Conservation (phyloP, 2,113 vertebrate genomes). For the Podarcis cretensis region DNA sequence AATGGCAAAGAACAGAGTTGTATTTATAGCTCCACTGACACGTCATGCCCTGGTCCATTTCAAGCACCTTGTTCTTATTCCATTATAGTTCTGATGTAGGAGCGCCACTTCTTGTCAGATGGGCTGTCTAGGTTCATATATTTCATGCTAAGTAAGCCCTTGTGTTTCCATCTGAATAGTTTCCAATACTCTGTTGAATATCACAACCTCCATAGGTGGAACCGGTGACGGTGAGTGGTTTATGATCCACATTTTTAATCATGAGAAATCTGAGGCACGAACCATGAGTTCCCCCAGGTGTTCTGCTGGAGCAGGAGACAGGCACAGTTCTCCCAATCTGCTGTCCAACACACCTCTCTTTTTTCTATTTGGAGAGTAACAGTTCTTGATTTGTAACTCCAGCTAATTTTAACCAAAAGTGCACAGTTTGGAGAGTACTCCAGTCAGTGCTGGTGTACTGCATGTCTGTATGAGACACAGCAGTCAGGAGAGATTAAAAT, state of each 20-base stretch:
- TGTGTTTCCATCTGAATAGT: not conserved
- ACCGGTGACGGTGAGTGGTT: not conserved
- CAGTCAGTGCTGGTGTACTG: not conserved
- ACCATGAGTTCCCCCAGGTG: fast-evolving
- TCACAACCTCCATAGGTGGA: not conserved
- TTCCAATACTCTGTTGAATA: not conserved
- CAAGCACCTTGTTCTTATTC: too few relatives aligned
- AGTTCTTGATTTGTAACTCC: not conserved
- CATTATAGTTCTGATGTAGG: not conserved
- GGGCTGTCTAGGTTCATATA: not conserved
- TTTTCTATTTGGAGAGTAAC: not conserved
- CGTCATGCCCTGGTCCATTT: too few relatives aligned
- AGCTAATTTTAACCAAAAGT: fast-evolving
- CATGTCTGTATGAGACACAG: constrained; percentile 23
- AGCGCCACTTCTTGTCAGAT: not conserved
- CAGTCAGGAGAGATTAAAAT: constrained; percentile 55
- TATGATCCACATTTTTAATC: constrained; percentile 21
- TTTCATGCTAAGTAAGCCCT: not conserved
- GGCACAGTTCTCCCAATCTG: fast-evolving
- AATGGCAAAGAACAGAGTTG: not conserved
- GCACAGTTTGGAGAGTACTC: fast-evolving
- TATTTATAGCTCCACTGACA: not conserved
- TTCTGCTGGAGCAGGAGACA: not conserved
- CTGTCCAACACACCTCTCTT: not conserved
- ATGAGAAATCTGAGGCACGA: not conserved